Percentiles rank a stretch among this genome's conserved stretches.
Evolutionary conservation across 1,140 invertebrate species (phyloP).

Genomic region (Ladona fulva): DNA sequence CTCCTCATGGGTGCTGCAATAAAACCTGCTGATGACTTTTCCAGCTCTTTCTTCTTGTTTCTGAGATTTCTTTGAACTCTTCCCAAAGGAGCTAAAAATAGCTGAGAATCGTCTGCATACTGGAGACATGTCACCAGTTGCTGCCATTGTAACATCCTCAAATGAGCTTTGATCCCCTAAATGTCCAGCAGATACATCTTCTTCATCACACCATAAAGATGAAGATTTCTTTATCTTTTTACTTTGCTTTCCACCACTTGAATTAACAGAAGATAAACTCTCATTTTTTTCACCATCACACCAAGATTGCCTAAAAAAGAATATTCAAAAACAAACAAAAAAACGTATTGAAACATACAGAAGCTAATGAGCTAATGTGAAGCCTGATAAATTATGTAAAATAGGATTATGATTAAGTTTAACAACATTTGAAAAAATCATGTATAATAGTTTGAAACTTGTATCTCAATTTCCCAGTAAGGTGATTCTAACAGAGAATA

Average conservation of each 20-base stretch:
- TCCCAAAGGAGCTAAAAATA: slow-evolving; percentile 29
- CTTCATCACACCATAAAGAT: slow-evolving; percentile 26
- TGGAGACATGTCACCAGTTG: slow-evolving; percentile 13
- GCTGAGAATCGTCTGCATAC: slow-evolving; percentile 22
- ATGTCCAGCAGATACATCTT: slow-evolving; percentile 27
- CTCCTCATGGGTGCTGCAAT: neutral
- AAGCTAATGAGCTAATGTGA: too few species aligned
- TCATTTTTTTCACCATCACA: neutral
- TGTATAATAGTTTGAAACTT: too few species aligned
- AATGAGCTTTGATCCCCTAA: slow-evolving; percentile 26
- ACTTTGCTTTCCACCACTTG: neutral
- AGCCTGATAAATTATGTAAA: too few species aligned
- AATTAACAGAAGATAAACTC: neutral
- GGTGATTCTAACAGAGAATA: too few species aligned
- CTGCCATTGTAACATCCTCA: slow-evolving; percentile 19
- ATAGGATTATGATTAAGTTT: too few species aligned
- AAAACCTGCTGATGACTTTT: neutral
- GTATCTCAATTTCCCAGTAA: too few species aligned
- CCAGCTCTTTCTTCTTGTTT: neutral
- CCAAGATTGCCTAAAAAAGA: neutral
- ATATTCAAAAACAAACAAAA: too few species aligned
- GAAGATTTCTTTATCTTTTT: neutral
- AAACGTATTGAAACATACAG: too few species aligned
- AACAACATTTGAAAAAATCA: too few species aligned
- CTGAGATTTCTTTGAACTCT: slow-evolving; percentile 21